phyloP scores from a whole-genome alignment of 2,797 vertebrate species.

The Rhabdomys pumilio region DNA sequence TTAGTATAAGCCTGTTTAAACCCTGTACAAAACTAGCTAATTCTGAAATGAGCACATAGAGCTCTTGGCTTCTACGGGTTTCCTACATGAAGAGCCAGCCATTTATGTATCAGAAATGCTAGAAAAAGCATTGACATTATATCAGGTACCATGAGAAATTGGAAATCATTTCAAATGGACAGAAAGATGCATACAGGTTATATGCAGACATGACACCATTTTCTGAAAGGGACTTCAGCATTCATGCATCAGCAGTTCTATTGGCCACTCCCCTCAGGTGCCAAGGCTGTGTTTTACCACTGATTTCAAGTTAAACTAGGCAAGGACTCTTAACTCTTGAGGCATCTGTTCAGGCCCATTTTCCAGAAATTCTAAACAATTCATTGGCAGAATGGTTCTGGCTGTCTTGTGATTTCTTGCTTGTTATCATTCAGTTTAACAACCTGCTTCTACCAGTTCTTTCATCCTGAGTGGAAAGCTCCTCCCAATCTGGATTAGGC shows the following conservation, averaged over 20 bases:
- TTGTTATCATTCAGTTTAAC: slow-evolving; percentile 37
- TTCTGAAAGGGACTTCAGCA: neutral
- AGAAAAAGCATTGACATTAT: neutral
- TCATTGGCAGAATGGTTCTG: neutral
- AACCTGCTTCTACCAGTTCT: neutral
- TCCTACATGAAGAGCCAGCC: neutral
- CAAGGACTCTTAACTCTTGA: neutral
- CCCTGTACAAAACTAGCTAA: neutral
- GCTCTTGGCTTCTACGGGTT: neutral
- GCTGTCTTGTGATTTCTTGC: slow-evolving; percentile 34
- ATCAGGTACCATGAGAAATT: neutral
- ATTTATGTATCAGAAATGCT: neutral
- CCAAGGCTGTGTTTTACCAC: neutral
- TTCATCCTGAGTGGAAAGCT: slow-evolving; percentile 6
- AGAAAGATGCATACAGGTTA: neutral
- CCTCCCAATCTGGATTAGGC: neutral
- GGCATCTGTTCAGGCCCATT: neutral
- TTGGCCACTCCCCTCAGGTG: neutral
- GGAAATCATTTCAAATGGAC: neutral
- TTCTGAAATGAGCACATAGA: neutral
- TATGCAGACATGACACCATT: neutral
- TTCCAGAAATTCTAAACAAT: neutral
- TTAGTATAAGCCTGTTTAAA: slow-evolving; percentile 2
- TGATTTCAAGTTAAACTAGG: neutral
- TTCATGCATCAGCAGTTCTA: neutral